Conservation (phyloP, 2,113 vertebrate genomes). For the Oceanodroma tethys region DNA sequence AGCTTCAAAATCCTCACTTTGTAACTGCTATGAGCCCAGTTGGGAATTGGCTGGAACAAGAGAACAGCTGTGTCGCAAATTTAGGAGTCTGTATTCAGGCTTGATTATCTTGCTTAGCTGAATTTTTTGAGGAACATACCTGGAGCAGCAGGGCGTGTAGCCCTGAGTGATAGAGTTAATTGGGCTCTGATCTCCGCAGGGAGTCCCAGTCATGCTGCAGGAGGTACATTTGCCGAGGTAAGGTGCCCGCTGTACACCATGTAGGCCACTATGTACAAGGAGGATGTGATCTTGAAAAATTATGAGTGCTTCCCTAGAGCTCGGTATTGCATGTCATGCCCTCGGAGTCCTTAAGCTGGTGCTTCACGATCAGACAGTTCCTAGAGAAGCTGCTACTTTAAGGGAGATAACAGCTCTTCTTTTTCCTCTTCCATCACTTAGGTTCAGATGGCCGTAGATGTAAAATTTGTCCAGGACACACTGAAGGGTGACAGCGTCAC, state of each 20-base stretch:
- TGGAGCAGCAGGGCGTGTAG: not conserved
- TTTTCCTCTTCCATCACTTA: slow-evolving; percentile 43
- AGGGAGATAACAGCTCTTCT: not conserved
- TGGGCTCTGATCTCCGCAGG: not conserved
- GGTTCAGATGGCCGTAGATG: slow-evolving; percentile 99
- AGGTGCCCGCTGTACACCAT: accelerated
- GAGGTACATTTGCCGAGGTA: not conserved
- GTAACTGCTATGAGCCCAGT: not conserved
- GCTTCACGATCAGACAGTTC: not conserved
- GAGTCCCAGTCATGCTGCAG: not conserved
- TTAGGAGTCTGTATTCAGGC: not conserved
- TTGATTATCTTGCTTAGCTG: not conserved
- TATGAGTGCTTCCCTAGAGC: not conserved
- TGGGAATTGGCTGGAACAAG: not conserved
- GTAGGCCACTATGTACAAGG: not conserved
- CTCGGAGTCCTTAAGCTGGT: not conserved
- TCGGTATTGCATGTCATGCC: accelerated
- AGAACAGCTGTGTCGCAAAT: not conserved
- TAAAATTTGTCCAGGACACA: slow-evolving; percentile 92
- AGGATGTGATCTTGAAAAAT: no score
- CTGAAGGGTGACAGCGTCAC: slow-evolving; percentile 94
- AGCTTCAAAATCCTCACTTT: not conserved
- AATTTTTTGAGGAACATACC: not conserved
- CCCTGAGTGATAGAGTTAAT: not conserved
- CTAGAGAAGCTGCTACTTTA: not conserved